Conservation (phyloP, 2,888 invertebrate species). For the Minunthozetes semirufus region DNA sequence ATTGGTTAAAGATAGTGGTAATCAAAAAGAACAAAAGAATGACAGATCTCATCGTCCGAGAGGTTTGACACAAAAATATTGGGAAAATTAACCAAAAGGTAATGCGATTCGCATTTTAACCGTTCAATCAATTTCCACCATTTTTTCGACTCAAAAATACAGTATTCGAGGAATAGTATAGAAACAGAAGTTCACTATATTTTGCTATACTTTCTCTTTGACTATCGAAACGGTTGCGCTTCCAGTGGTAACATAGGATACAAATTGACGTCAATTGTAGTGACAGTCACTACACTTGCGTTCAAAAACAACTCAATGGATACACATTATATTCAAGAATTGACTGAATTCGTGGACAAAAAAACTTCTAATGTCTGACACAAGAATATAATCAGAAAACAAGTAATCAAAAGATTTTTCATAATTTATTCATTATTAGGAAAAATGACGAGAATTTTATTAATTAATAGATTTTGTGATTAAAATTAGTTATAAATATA, state of each 20-base stretch:
- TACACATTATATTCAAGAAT: not conserved
- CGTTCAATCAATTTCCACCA: slow-evolving; percentile 19
- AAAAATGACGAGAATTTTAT: too few relatives aligned
- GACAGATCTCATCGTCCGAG: slow-evolving; percentile 11
- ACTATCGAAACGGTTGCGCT: slow-evolving; percentile 1
- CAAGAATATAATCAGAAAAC: too few relatives aligned
- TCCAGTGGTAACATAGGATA: slow-evolving; percentile 18
- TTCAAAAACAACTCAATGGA: not conserved
- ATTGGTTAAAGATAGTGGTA: not conserved
- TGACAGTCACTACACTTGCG: slow-evolving; percentile 10
- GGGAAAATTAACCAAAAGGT: not conserved
- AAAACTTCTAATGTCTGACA: too few relatives aligned
- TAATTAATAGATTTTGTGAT: too few relatives aligned
- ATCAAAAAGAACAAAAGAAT: not conserved
- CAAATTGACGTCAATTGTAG: slow-evolving; percentile 18
- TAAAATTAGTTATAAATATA: too few relatives aligned
- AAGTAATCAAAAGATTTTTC: too few relatives aligned
- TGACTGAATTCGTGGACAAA: too few relatives aligned
- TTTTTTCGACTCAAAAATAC: not conserved
- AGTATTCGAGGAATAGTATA: not conserved
- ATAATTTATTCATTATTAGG: too few relatives aligned
- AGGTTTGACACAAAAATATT: not conserved
- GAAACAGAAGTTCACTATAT: not conserved
- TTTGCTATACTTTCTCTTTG: not conserved
- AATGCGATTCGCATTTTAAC: not conserved